Conservation (phyloP, 1,140 invertebrate species). For the Polyergus mexicanus region DNA sequence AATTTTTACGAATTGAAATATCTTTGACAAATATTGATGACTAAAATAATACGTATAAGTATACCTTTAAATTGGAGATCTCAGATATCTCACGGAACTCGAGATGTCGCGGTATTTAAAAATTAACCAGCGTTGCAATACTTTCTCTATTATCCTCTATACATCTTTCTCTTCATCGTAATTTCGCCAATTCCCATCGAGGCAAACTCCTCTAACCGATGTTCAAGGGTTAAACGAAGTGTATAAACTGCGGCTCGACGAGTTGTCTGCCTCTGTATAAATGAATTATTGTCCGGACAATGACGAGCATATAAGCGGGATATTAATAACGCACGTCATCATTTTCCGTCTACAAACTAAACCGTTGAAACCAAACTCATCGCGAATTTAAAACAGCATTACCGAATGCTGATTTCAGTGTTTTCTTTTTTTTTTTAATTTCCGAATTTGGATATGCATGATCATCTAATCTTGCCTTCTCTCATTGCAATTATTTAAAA, state of each 20-base stretch:
- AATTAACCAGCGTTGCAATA: neutral
- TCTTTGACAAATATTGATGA: neutral
- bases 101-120: neutral
- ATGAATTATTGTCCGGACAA: slow-evolving; percentile 33
- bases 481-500: neutral
- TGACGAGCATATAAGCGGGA: neutral
- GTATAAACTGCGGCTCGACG: slow-evolving; percentile 37
- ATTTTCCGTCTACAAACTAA: neutral
- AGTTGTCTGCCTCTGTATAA: slow-evolving; percentile 28
- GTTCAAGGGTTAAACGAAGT: slow-evolving; percentile 46
- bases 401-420: neutral
- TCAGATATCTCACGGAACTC: neutral
- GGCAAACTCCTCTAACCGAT: neutral
- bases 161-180: neutral
- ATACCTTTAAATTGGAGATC: neutral
- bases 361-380: neutral
- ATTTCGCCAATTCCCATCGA: slow-evolving; percentile 17
- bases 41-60: neutral
- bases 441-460: neutral
- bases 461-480: neutral
- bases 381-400: neutral
- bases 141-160: neutral
- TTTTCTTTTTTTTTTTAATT: neutral
- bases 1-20: neutral
- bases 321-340: slow-evolving; percentile 48